Percentiles rank a stretch among this genome's conserved stretches.
Conservation (phyloP, 2,113 vertebrate genomes). For the Galemys pyrenaicus region DNA sequence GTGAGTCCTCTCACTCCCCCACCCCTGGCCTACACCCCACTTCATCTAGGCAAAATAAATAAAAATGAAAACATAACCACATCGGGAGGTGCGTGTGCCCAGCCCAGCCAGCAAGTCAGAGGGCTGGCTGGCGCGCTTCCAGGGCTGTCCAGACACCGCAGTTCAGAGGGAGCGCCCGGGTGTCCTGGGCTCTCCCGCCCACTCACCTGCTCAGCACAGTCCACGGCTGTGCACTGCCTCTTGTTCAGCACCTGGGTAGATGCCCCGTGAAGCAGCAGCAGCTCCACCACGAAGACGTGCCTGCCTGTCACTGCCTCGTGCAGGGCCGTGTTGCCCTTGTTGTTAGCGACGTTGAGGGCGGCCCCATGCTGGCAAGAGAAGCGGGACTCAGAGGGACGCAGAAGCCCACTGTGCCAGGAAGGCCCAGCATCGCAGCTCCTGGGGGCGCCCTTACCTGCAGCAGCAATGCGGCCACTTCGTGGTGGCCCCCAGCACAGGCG, state of each 20-base stretch:
- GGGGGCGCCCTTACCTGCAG: slow-evolving; percentile 87
- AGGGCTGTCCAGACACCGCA: not conserved
- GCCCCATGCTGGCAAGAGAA: slow-evolving; percentile 87
- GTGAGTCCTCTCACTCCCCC: too few relatives aligned
- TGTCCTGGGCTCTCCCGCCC: rapidly evolving
- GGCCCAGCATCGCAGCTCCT: too few relatives aligned
- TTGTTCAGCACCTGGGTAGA: slow-evolving; percentile 86
- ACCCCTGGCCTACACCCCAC: too few relatives aligned
- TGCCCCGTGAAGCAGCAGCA: slow-evolving; percentile 90
- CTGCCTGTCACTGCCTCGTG: slow-evolving; percentile 90
- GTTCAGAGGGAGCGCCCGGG: not conserved
- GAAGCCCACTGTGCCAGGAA: not conserved
- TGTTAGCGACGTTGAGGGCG: slow-evolving; percentile 88
- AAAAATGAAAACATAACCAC: not conserved
- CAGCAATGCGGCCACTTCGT: slow-evolving; percentile 87
- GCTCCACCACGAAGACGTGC: slow-evolving; percentile 88
- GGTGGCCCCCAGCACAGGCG: slow-evolving; percentile 89
- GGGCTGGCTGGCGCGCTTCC: not conserved
- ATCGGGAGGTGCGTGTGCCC: not conserved
- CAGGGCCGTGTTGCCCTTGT: slow-evolving; percentile 92
- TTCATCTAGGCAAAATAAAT: too few relatives aligned
- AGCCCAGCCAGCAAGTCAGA: rapidly evolving
- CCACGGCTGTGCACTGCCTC: slow-evolving; percentile 88
- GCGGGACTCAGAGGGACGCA: not conserved
- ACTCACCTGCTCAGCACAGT: slow-evolving; percentile 90